phyloP scores from a whole-genome alignment of 2,113 vertebrate species.

The Corythornis vintsioides region DNA sequence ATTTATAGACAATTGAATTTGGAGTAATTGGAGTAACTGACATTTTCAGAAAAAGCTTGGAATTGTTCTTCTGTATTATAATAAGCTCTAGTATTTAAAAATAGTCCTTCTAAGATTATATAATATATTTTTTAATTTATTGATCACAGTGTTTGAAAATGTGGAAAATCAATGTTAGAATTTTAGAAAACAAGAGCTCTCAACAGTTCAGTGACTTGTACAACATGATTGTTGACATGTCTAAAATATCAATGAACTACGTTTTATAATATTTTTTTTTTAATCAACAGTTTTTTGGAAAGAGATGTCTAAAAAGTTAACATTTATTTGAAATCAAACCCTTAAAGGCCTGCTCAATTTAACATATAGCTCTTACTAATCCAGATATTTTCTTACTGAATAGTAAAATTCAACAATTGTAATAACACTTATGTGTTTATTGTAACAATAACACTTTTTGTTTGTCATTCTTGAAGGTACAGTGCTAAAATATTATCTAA shows the following conservation, averaged over 20 bases:
- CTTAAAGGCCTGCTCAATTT: background rate
- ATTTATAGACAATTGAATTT: background rate
- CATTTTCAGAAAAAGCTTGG: background rate
- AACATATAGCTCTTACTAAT: background rate
- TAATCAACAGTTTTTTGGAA: background rate
- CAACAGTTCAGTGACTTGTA: background rate
- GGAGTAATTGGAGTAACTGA: background rate
- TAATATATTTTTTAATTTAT: background rate
- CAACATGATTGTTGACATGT: background rate
- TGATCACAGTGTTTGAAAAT: background rate
- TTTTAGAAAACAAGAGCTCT: background rate
- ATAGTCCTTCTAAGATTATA: background rate
- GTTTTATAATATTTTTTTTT: background rate
- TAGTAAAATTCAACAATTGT: background rate
- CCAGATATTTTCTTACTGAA: background rate
- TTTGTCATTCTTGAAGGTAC: background rate
- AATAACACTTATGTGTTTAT: background rate
- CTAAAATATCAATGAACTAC: background rate
- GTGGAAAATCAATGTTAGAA: background rate
- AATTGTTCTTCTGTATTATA: background rate
- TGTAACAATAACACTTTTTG: background rate
- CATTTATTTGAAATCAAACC: background rate
- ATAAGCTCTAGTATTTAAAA: background rate
- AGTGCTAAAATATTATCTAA: background rate
- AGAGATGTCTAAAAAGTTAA: background rate